Evolutionary conservation across 2,888 invertebrate species (phyloP).

Genomic region (Lochmaea crataegi): DNA sequence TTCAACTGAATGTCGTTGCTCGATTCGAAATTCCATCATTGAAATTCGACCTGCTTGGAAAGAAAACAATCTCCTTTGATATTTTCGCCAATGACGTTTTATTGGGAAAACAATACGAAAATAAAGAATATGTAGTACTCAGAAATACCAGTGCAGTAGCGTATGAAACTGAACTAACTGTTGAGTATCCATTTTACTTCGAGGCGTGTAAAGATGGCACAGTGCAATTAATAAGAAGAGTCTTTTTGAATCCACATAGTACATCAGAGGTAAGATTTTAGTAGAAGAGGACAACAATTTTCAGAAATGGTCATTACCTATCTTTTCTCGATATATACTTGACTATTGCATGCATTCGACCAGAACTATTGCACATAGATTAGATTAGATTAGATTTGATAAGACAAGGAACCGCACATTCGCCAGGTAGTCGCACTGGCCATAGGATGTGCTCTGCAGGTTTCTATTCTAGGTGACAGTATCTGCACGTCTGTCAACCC

Average conservation of each 20-base stretch:
- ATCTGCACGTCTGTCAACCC: too few species aligned
- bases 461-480: too few species aligned
- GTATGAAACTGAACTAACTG: slow-evolving; percentile 27
- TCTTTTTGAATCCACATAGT: slow-evolving; percentile 28
- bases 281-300: not conserved
- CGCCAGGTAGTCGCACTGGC: too few species aligned
- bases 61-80: not conserved
- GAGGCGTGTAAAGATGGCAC: slow-evolving; percentile 11
- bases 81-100: slow-evolving; percentile 52
- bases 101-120: slow-evolving; percentile 35
- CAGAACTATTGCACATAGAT: too few species aligned
- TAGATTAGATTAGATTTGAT: too few species aligned
- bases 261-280: slow-evolving; percentile 33
- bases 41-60: slow-evolving; percentile 43
- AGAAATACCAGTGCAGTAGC: slow-evolving; percentile 47
- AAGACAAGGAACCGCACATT: too few species aligned
- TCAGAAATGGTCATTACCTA: too few species aligned
- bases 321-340: too few species aligned
- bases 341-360: too few species aligned
- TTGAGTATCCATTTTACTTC: slow-evolving; percentile 27
- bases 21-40: slow-evolving; percentile 48
- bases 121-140: slow-evolving; percentile 40
- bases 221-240: not conserved
- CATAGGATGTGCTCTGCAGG: too few species aligned
- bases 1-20: slow-evolving; percentile 45